These are phyloP conservation scores for Hermodice carunculata DNA, from an alignment of 2,888 invertebrate genomes.

Conservation along the genomic window DNA sequence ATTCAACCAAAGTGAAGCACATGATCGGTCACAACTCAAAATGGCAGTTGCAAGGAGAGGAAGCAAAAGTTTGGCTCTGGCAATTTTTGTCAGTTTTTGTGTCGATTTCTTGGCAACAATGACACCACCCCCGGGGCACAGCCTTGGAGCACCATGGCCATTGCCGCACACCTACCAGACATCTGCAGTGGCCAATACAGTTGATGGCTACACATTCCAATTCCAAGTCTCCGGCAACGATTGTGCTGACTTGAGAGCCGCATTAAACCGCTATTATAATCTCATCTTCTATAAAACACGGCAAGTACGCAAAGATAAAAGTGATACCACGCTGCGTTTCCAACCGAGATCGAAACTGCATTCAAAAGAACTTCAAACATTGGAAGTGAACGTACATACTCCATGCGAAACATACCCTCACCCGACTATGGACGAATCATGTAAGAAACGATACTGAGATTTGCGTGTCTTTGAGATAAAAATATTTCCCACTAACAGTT, in stretches of 20 bases:
- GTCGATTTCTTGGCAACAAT: too few species aligned
- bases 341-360: constrained; percentile 13
- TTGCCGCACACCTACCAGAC: constrained; percentile 35
- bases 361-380: constrained; percentile 29
- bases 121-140: constrained; percentile 5
- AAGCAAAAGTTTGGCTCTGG: too few species aligned
- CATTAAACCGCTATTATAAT: constrained; percentile 73
- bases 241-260: constrained; percentile 74
- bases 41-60: too few species aligned
- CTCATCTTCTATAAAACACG: constrained; percentile 66
- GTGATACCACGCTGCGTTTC: constrained; percentile 21
- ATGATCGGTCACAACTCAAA: too few species aligned
- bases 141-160: constrained; percentile 44
- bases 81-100: too few species aligned
- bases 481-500: too few species aligned
- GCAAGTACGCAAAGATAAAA: background rate
- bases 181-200: background rate
- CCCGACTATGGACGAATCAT: constrained; percentile 82
- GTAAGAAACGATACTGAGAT: constrained; percentile 68
- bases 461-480: too few species aligned
- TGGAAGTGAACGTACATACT: constrained; percentile 74
- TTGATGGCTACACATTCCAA: constrained; percentile 37
- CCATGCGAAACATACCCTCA: constrained; percentile 79
- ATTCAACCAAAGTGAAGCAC: too few species aligned
- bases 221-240: constrained; percentile 58